Evolutionary conservation across 2,797 vertebrate genomes (phyloP).

Genomic region (Platalea minor): DNA sequence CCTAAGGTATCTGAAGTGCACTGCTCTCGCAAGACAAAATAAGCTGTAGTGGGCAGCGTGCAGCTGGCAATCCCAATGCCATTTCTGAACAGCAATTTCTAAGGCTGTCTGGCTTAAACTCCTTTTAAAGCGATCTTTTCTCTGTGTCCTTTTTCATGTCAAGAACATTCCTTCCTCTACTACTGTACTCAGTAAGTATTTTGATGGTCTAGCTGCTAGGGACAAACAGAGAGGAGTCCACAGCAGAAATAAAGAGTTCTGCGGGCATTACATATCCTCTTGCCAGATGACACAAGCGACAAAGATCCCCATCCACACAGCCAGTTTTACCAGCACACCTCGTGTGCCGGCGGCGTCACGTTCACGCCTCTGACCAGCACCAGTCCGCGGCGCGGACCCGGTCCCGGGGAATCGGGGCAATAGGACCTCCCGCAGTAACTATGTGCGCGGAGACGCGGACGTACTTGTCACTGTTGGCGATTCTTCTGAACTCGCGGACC

Average conservation of each 20-base stretch:
- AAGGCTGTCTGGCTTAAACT: background rate
- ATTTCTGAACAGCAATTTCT: background rate
- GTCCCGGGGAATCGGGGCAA: too few relatives aligned
- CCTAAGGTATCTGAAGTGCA: too few relatives aligned
- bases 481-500: slow-evolving; percentile 90
- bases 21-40: background rate
- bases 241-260: background rate
- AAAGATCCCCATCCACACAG: background rate
- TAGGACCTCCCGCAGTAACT: background rate
- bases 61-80: background rate
- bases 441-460: accelerated
- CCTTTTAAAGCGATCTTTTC: background rate
- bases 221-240: background rate
- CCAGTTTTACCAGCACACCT: background rate
- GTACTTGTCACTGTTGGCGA: slow-evolving; percentile 93
- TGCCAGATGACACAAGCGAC: background rate
- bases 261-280: accelerated
- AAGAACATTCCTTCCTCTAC: background rate
- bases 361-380: background rate
- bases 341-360: accelerated
- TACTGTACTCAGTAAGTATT: background rate
- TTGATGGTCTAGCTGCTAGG: background rate
- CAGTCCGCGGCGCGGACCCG: accelerated
- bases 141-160: background rate
- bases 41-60: accelerated